Percentiles rank a stretch among this genome's conserved stretches.
These are phyloP conservation scores for Paramormyrops hopkinsi DNA, from an alignment of 2,797 vertebrate genomes.

Conservation along the genomic window DNA sequence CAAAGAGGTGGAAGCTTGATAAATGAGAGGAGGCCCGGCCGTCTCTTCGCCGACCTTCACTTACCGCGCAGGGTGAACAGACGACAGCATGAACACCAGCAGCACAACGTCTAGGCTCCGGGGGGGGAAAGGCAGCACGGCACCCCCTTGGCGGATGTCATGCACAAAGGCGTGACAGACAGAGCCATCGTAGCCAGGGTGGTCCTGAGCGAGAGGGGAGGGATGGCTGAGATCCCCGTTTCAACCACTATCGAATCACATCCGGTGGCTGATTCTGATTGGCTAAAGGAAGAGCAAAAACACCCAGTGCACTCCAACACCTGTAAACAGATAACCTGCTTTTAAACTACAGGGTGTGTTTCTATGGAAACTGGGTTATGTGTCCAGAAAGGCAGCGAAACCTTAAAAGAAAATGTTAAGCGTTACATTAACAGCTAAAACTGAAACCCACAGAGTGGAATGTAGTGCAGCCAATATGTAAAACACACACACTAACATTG, in stretches of 20 bases:
- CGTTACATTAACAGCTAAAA: not conserved
- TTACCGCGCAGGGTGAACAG: conserved; percentile 69
- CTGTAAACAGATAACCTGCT: conserved; percentile 60
- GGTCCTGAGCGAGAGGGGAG: conserved; percentile 67
- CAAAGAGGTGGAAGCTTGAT: conserved; percentile 48
- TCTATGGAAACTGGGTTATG: conserved; percentile 63
- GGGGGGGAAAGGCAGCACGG: conserved; percentile 62
- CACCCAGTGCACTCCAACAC: conserved; percentile 52
- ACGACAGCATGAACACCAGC: conserved; percentile 67
- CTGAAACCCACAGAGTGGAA: conserved; percentile 28
- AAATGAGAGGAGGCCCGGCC: conserved; percentile 48
- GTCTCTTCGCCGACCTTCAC: conserved; percentile 39
- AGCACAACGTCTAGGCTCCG: conserved; percentile 61
- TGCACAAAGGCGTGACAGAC: conserved; percentile 67
- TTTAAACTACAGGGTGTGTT: conserved; percentile 55
- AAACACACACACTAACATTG: not conserved
- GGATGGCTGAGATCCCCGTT: conserved; percentile 3
- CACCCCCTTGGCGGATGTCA: conserved; percentile 56
- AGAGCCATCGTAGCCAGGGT: conserved; percentile 69
- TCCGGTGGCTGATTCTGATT: conserved; percentile 30
- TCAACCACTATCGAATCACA: conserved; percentile 47
- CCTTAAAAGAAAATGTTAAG: conserved; percentile 23
- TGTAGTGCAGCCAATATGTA: conserved; percentile 8
- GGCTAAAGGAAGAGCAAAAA: conserved; percentile 37
- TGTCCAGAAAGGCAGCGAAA: conserved; percentile 50